Base-by-base conservation (phyloP, 2,888 invertebrate species). In the Amphimallon solstitiale region DNA sequence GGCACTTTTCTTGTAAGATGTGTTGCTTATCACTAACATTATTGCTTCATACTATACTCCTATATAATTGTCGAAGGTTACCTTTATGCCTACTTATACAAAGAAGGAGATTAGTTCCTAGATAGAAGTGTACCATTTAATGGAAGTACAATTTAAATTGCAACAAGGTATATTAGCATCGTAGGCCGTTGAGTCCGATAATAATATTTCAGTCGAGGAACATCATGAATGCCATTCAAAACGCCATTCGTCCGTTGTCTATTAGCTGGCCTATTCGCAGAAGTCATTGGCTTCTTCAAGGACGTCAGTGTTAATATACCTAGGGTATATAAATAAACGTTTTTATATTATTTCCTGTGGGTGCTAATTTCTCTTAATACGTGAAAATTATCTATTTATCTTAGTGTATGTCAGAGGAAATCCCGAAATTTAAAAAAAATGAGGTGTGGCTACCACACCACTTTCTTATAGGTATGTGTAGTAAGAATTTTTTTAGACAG, bases 221-320 rank as follows among this genome's bases (percentile, higher is more conserved):
- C 70, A 72, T 43, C 74, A 75, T 70, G 72, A 74, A 73, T 77
- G 76, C 77, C 76, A 75, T 75, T 76, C 76, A 71, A 72, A 62
- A 68, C 72, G 73, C 29, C 29, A 5, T 29, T 29, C 6, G 5
- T 29, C 71, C 71, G 75, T 76, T 71, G 75, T 76, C 76, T 73
- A 76, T 76, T 76, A 75, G 72, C 69, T 70, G 72, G 70, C 68
- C 65, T 62, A 64, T 63, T 74, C 74, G 74, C 77, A 77, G 76
- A 78, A 78, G 77, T 77, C 78, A 77, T 76, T 77, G 77, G 71
- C 78, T 76, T 74, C 70, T 77, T 72, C 77, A 78, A 77, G 78
- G 78, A 71, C 77, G 73, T 19, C 5, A 45, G 17, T 45, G 15
- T n/a, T n/a, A n/a, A n/a, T n/a, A n/a, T n/a, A n/a, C n/a, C n/a